Evolutionary conservation across 2,888 invertebrate species (phyloP), one percentile per base, ranked within the genome.

Genomic region (Cacoxenus indagator): DNA sequence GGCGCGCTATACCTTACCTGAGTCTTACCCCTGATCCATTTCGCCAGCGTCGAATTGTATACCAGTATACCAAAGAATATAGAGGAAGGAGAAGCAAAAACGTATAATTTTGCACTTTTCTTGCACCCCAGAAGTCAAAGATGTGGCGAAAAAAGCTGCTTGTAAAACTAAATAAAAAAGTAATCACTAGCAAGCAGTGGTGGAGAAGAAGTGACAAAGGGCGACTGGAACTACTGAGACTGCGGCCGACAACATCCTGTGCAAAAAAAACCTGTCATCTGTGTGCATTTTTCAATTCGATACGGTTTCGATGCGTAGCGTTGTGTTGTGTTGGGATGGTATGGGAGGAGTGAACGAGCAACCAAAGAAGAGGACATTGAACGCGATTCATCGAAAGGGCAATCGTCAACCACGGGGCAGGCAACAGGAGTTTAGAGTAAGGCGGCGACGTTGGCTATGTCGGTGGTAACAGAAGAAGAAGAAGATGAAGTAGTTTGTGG

Each of bases 231-330:
- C 67, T 37, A 64, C 69, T 67, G 68, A 65, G 64, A 46, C n/a
- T n/a, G 61, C 57, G 66, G 22, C 3, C 11, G 45, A 37, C 69
- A 70, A 78, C 77, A 78, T 79, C 77, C 78, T 78, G 78, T 75
- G 71, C 71, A 71, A 37, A 67, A 73, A 71, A 76, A 78, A 74
- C 76, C 81, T 78, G 78, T 75, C 78, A 75, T 78, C 78, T 75
- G 73, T 71, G 22, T 61, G 61, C 61, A 37, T 19, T 64, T 46
- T 29, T 57, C 57, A 17, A 73, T 71, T 70, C 70, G 70, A 73
- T 73, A 68, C 61, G 68, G 70, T 67, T 68, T 69, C 64, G 59
- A 48, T 24, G 68, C 22, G 22, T 9, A 31, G 26, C 9, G 17
- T 27, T 14, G n/a, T n/a, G 45, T n/a, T 3, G 69, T 67, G 67